Base-by-base conservation (phyloP, 2,797 vertebrate species). In the Sebastes itinus region DNA sequence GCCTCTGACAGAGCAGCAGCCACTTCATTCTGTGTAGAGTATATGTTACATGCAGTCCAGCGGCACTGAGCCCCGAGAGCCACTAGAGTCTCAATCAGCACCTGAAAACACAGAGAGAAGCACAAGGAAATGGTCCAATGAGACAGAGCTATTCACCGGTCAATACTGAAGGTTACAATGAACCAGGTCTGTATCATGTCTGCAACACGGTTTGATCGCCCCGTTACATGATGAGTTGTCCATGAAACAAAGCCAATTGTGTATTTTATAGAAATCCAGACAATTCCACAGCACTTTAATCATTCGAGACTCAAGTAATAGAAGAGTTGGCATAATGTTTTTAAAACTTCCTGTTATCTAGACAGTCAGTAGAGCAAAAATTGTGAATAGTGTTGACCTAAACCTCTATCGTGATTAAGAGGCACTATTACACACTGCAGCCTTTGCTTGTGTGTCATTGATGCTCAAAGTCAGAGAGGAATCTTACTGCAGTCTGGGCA, bases 21-120 rank as follows among this genome's bases (percentile, higher is more conserved):
- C 83, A 99, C 98, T 85, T 98, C 98, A 4, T 99, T 98, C 93
- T 99, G 98, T 9, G 97, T 99, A 32, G 98, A 99, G 82, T 98
- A 99, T 79, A 99, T 99, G 92, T 99, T 99, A 71, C 98, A 99
- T 23, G 98, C 97, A 12, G 97, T 97, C 98, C 98, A 99, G 88
- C 98, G 97, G 88, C 98, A 99, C 95, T 99, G 97, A 6, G 98
- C 98, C 2, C 98, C 98, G 25, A 99, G 93, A 11, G 97, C 98
- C 71, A 97, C 97, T 67, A 99, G 94, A 4, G 97, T 99, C 94
- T 99, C 98, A 25, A 95, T 94, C 88, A 95, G 84, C 67, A 95
- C 93, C 94, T 94, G 66, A 56, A 71, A 56, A 56, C 59, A 78
- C 13, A 72, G 16, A 73, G 4, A n/a, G 27, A 20, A 28, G 7